A percentile compares a stretch with the other conserved stretches of the same genome.
Evolutionary conservation across 2,113 vertebrate genomes (phyloP).

Genomic region (Leptocoma aspasia): DNA sequence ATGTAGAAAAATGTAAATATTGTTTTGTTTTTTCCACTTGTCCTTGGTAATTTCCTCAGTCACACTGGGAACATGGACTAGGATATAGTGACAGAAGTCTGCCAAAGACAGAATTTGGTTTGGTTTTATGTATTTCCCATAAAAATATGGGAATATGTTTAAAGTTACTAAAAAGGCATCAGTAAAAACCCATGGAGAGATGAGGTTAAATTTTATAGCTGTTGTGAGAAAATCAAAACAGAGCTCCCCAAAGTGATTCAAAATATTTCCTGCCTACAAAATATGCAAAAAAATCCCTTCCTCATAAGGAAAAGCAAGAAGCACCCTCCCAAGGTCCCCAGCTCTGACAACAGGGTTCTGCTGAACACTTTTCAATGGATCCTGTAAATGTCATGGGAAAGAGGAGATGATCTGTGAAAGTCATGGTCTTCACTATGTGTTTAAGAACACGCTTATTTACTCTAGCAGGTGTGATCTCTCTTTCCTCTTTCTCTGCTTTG

Average conservation of each 20-base stretch:
- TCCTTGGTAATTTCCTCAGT: neutral
- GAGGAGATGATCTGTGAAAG: neutral
- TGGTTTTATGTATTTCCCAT: neutral
- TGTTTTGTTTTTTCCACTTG: neutral
- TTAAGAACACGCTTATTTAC: neutral
- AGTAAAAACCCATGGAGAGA: neutral
- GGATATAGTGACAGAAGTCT: neutral
- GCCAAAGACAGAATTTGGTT: neutral
- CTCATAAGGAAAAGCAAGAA: neutral
- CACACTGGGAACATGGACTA: neutral
- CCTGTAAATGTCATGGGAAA: neutral
- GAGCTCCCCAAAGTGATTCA: neutral
- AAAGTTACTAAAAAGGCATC: neutral
- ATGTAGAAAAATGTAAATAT: neutral
- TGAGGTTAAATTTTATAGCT: neutral
- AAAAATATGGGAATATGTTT: neutral
- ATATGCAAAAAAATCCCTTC: neutral
- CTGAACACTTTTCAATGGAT: neutral
- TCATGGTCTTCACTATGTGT: neutral
- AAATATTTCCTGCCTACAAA: neutral
- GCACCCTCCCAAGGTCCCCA: neutral
- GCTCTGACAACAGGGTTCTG: neutral
- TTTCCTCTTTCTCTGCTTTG: neutral
- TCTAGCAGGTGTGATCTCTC: neutral
- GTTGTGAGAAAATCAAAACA: neutral